Base-by-base conservation (phyloP, 2,113 vertebrate genomes). In the Macquaria ambigua region DNA sequence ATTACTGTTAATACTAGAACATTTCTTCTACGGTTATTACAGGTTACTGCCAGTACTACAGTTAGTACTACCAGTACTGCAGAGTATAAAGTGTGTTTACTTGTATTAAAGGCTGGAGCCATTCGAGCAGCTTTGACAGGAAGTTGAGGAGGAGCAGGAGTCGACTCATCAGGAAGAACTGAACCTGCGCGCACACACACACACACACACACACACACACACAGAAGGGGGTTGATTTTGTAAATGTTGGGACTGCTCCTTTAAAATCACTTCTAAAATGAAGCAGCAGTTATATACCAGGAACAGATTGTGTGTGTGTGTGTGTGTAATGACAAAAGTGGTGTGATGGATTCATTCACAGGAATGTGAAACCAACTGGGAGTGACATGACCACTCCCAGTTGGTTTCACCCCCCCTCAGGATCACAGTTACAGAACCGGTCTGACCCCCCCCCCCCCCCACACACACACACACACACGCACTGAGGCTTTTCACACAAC, bases 111-210 rank as follows among this genome's bases (percentile, higher is more conserved):
- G 70, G 63, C 23, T 0, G 37, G 71, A 56, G 56, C 78, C 86
- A 64, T 81, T 4, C 78, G 81, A 52, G 61, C n/a, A 7, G 81
- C 66, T 78, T 92, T 90, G 23, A 1, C 50, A 1, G 56, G 8
- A 12, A 1, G 16, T 2, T 3, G 34, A 52, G 74, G 48, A 39
- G 77, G 72, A 41, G 72, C 28, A 23, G 85, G 46, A 56, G 75
- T 73, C 0, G 72, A 84, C 1, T 86, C 86, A 2, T 72, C 81
- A 52, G 77, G 81, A 1, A 88, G 76, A 68, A 88, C 79, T 2
- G 83, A 52, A 50, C 90, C 92, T 90, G 63, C 4, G 25, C 11
- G 66, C 25, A 64, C 28, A 31, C 28, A 31, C 28, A 31, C 28
- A 31, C 28, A 71, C 4, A 34, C 11, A 71, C 25, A 64, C 28